Percentiles rank a stretch among this genome's conserved stretches.
Conservation (phyloP, 2,888 invertebrate genomes). For the Diaphora mendica region DNA sequence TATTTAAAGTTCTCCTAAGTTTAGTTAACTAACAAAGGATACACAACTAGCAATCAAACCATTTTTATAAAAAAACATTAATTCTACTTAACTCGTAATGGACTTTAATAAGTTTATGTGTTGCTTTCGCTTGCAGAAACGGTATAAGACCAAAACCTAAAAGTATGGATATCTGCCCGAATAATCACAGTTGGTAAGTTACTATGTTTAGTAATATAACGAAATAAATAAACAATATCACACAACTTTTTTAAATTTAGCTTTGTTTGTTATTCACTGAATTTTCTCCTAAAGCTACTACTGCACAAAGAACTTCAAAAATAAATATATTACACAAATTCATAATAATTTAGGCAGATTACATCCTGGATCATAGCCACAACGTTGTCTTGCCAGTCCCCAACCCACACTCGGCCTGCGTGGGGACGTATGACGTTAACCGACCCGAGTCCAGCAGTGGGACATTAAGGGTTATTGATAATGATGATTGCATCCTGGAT, state of each 20-base stretch:
- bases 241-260: neutral
- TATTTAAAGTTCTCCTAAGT: neutral
- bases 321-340: neutral
- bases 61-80: too few relatives aligned
- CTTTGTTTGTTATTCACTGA: neutral
- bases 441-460: too few relatives aligned
- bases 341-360: too few relatives aligned
- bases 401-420: too few relatives aligned
- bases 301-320: too few relatives aligned
- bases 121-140: conserved; percentile 4
- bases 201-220: neutral
- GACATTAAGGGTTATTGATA: too few relatives aligned
- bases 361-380: too few relatives aligned
- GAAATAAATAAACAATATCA: too few relatives aligned
- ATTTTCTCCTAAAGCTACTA: too few relatives aligned
- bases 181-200: neutral
- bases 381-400: too few relatives aligned
- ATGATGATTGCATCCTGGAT: too few relatives aligned
- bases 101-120: neutral
- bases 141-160: conserved; percentile 2
- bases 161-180: neutral
- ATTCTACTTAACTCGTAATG: neutral
- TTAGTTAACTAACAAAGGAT: neutral
- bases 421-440: too few relatives aligned
- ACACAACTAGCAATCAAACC: neutral